Evolutionary conservation across 2,113 vertebrate species (phyloP).

Genomic region (Scortum barcoo): DNA sequence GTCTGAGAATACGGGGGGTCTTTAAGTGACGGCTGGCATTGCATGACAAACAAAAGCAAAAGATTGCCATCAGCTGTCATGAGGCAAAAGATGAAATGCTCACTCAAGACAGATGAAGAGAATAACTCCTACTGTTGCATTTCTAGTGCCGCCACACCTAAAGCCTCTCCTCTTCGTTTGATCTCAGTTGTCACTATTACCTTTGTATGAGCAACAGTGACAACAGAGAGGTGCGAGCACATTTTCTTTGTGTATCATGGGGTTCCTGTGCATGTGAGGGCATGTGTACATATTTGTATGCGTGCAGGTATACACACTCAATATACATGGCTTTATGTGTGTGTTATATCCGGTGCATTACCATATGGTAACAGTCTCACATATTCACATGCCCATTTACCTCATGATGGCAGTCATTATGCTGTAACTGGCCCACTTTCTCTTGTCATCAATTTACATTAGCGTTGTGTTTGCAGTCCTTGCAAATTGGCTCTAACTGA

Average conservation of each 20-base stretch:
- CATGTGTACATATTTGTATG: constrained; percentile 17
- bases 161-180: constrained; percentile 41
- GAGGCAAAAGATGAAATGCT: constrained; percentile 61
- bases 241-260: constrained; percentile 29
- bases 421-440: constrained; percentile 60
- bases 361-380: constrained; percentile 17
- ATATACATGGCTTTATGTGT: background rate
- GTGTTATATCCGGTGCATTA: constrained; percentile 10
- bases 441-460: constrained; percentile 77
- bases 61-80: constrained; percentile 72
- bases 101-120: constrained; percentile 40
- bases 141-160: constrained; percentile 49
- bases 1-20: constrained; percentile 56
- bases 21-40: constrained; percentile 44
- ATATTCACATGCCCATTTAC: constrained; percentile 49
- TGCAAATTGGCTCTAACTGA: constrained; percentile 59
- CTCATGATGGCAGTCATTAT: constrained; percentile 64
- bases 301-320: background rate
- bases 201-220: constrained; percentile 33
- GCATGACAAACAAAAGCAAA: constrained; percentile 65
- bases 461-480: constrained; percentile 54
- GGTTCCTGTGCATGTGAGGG: background rate
- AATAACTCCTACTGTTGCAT: constrained; percentile 36
- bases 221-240: constrained; percentile 8
- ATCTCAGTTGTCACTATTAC: constrained; percentile 50